A percentile compares a stretch with the other conserved stretches of the same genome.
Evolutionary conservation across 2,113 vertebrate genomes (phyloP).

Genomic region (Triplophysa dalaica): DNA sequence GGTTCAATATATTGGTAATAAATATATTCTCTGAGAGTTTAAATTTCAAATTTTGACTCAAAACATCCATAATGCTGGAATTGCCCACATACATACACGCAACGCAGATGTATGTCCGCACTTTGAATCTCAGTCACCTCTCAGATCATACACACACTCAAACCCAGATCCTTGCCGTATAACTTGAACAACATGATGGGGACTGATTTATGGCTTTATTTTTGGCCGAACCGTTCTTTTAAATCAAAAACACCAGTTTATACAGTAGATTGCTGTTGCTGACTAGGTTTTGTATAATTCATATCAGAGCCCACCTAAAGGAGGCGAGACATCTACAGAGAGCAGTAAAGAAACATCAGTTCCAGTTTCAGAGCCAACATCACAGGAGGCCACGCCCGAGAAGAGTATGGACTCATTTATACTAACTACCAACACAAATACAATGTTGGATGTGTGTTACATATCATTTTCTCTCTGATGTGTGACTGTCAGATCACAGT

Average conservation of each 20-base stretch:
- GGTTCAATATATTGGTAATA: no score
- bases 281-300: constrained; percentile 8
- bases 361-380: constrained; percentile 83
- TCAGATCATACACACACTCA: no score
- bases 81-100: no score
- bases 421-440: not conserved
- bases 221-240: no score
- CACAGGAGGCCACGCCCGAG: constrained; percentile 89
- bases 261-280: not conserved
- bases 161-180: no score
- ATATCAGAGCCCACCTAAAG: constrained; percentile 88
- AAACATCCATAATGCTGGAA: no score
- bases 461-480: not conserved
- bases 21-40: no score
- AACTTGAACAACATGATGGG: no score
- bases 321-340: constrained; percentile 78
- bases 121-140: no score
- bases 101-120: no score
- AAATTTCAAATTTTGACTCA: no score
- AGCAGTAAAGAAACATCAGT: constrained; percentile 80
- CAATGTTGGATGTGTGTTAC: not conserved
- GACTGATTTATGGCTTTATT: no score
- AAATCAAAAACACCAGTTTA: not conserved
- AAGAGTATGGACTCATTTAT: constrained; percentile 77
- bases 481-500: constrained; percentile 74